A percentile compares a stretch with the other conserved stretches of the same genome.
Evolutionary conservation across 2,113 vertebrate species (phyloP).

Genomic region (Rousettus leschenaultii): DNA sequence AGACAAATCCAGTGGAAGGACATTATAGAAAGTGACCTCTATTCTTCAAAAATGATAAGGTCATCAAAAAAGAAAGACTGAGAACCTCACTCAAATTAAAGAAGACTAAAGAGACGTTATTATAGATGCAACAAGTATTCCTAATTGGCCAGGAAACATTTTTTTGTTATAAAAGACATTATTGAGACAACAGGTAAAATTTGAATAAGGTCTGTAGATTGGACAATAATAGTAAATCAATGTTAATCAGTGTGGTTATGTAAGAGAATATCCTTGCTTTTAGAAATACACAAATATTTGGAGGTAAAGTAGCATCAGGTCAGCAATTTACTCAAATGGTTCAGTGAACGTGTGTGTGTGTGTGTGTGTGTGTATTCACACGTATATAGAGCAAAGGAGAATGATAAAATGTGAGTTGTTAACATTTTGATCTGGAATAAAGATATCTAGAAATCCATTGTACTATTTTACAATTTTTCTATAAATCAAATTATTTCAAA

Average conservation of each 20-base stretch:
- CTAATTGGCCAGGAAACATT: not conserved
- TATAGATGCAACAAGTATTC: not conserved
- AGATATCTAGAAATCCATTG: constrained; percentile 3
- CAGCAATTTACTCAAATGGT: not conserved
- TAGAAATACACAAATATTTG: not conserved
- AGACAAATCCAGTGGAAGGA: not conserved
- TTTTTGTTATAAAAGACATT: not conserved
- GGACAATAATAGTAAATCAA: not conserved
- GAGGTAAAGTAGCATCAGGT: not conserved
- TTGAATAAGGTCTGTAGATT: not conserved
- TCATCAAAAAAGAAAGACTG: not conserved
- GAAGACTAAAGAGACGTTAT: not conserved
- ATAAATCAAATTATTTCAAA: constrained; percentile 34
- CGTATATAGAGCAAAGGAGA: not conserved
- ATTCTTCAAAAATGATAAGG: not conserved
- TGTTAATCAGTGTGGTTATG: not conserved
- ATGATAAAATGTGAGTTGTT: not conserved
- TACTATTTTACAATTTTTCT: constrained; percentile 7
- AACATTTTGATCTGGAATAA: not conserved
- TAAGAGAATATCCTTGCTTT: not conserved
- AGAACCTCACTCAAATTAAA: not conserved
- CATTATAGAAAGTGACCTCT: not conserved
- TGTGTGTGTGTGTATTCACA: not conserved
- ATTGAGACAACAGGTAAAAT: not conserved
- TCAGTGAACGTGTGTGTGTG: not conserved